Percentiles rank a stretch among this genome's conserved stretches.
These are phyloP conservation scores for Cercopithecus diana DNA, from an alignment of 2,797 vertebrate genomes.

Conservation along the genomic window DNA sequence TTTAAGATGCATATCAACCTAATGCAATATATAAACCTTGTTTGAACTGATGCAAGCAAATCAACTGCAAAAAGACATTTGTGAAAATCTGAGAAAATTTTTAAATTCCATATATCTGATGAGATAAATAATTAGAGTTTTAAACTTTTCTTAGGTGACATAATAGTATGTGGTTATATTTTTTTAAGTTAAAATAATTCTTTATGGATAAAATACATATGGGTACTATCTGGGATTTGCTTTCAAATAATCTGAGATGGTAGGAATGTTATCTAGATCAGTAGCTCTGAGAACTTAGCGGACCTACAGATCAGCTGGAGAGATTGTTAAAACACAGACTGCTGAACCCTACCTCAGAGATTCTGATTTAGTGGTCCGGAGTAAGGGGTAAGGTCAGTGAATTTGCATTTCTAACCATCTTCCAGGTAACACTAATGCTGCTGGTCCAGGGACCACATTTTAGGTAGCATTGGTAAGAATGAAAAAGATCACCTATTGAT, in stretches of 20 bases:
- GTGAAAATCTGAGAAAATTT: background rate
- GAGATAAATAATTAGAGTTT: conserved; percentile 29
- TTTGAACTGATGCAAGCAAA: conserved; percentile 19
- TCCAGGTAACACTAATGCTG: background rate
- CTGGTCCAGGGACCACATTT: background rate
- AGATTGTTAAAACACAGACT: background rate
- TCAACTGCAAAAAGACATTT: background rate
- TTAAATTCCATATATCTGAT: background rate
- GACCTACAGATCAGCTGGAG: background rate
- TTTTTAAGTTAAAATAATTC: background rate
- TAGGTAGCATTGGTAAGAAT: background rate
- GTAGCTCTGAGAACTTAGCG: background rate
- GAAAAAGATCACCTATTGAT: background rate
- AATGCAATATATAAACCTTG: background rate
- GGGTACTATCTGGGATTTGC: background rate
- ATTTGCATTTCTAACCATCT: background rate
- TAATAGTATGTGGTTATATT: background rate
- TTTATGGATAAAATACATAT: background rate
- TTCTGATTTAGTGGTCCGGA: background rate
- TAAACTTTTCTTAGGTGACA: background rate
- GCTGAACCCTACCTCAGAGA: background rate
- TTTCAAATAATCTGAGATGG: conserved; percentile 37
- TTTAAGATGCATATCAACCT: background rate
- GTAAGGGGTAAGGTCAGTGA: background rate
- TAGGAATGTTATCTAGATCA: background rate